A percentile compares a stretch with the other conserved stretches of the same genome.
Conservation (phyloP, 2,888 invertebrate species). For the Neoaliturus tenellus region DNA sequence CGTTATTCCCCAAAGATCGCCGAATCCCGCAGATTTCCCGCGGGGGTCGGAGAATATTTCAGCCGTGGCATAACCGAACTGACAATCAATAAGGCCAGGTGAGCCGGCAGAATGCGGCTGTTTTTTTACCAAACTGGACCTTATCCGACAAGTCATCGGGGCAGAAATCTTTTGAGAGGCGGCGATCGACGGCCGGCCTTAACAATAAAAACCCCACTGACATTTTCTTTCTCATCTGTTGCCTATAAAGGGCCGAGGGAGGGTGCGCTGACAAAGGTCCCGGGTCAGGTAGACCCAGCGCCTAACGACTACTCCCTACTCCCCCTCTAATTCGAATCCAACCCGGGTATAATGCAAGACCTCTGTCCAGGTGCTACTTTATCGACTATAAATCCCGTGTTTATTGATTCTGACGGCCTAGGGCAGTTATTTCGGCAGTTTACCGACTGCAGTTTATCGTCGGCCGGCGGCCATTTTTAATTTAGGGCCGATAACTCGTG, state of each 20-base stretch:
- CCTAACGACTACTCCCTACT: background rate
- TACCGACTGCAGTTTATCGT: background rate
- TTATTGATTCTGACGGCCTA: slow-evolving; percentile 40
- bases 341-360: slow-evolving; percentile 42
- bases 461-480: slow-evolving; percentile 12
- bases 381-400: slow-evolving; percentile 29
- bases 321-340: slow-evolving; percentile 23
- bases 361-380: slow-evolving; percentile 38
- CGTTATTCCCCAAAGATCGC: background rate
- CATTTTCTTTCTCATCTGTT: slow-evolving; percentile 52
- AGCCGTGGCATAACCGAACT: background rate
- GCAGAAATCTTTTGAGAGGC: slow-evolving; percentile 28
- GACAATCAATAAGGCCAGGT: slow-evolving; percentile 38
- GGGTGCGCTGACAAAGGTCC: slow-evolving; percentile 23
- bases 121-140: slow-evolving; percentile 11
- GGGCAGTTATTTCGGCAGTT: slow-evolving; percentile 10
- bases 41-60: background rate
- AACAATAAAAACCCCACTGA: slow-evolving; percentile 35
- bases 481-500: slow-evolving; percentile 12
- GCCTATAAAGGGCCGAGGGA: slow-evolving; percentile 34
- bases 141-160: slow-evolving; percentile 38
- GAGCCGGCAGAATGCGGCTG: background rate
- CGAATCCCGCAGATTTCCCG: slow-evolving; percentile 12
- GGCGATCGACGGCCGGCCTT: background rate
- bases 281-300: slow-evolving; percentile 4